A percentile compares a stretch with the other conserved stretches of the same genome.
Evolutionary conservation across 2,113 vertebrate genomes (phyloP).

Genomic region (Riparia riparia): DNA sequence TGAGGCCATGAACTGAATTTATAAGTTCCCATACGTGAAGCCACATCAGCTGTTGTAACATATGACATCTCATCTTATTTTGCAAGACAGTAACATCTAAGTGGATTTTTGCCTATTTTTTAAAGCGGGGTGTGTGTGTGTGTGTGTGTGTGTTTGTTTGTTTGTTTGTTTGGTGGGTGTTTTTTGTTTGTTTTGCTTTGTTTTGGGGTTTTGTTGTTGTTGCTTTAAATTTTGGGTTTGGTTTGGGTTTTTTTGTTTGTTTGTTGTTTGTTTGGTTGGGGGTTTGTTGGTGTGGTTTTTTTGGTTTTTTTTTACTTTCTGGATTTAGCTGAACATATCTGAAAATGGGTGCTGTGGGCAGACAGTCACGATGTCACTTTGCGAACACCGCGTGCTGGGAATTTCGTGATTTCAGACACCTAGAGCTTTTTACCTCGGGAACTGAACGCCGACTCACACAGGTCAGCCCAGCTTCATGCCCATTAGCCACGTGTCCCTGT

Average conservation of each 20-base stretch:
- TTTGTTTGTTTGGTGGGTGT: not conserved
- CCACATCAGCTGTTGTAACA: not conserved
- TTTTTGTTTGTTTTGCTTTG: not conserved
- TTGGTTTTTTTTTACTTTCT: not conserved
- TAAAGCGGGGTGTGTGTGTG: no score
- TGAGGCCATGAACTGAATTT: not conserved
- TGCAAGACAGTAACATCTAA: not conserved
- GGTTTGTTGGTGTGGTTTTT: no score
- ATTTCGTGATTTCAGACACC: not conserved
- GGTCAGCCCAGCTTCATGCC: not conserved
- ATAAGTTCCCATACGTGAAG: fast-evolving
- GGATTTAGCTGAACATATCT: not conserved
- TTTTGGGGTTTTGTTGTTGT: no score
- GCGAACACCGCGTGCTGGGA: not conserved
- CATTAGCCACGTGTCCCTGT: not conserved
- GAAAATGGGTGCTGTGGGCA: not conserved
- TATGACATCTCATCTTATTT: not conserved
- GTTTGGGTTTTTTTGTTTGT: not conserved
- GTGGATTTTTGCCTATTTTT: not conserved
- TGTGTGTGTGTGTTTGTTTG: fast-evolving
- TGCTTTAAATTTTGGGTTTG: not conserved
- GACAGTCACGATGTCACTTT: not conserved
- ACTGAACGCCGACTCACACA: fast-evolving
- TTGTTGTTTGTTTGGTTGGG: not conserved
- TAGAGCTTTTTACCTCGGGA: not conserved